Percentiles rank a stretch among this genome's conserved stretches.
Evolutionary conservation across 2,113 vertebrate species (phyloP).

Genomic region (Haliaeetus leucogaster): DNA sequence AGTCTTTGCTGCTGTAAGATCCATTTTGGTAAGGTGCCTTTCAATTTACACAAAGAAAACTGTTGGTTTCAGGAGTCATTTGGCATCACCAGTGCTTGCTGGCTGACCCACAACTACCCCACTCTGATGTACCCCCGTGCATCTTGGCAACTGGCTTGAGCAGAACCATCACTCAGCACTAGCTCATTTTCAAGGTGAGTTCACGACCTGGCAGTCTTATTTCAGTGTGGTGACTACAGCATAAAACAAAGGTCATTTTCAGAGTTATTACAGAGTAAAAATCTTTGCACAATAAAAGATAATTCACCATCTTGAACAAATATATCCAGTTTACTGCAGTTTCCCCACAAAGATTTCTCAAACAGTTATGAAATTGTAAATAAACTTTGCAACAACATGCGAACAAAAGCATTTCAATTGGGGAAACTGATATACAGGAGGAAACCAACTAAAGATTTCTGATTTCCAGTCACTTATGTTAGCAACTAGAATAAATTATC

Average conservation of each 20-base stretch:
- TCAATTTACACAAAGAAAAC: neutral
- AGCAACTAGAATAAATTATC: neutral
- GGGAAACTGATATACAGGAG: neutral
- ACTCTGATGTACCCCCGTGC: neutral
- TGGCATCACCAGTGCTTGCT: neutral
- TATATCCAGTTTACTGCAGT: neutral
- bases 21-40: neutral
- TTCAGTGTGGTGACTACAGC: neutral
- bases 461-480: neutral
- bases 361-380: neutral
- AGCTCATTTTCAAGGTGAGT: neutral
- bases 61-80: neutral
- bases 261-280: neutral
- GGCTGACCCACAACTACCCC: neutral
- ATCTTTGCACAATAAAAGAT: neutral
- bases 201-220: neutral
- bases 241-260: neutral
- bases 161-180: neutral
- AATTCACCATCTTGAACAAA: neutral
- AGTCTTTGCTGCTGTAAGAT: neutral
- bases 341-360: neutral
- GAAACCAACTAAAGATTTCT: neutral
- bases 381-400: neutral
- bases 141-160: neutral
- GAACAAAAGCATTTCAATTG: neutral